Evolutionary conservation across 2,888 invertebrate genomes (phyloP), one percentile per base, ranked within the genome.

Genomic region (Brenthis ino): DNA sequence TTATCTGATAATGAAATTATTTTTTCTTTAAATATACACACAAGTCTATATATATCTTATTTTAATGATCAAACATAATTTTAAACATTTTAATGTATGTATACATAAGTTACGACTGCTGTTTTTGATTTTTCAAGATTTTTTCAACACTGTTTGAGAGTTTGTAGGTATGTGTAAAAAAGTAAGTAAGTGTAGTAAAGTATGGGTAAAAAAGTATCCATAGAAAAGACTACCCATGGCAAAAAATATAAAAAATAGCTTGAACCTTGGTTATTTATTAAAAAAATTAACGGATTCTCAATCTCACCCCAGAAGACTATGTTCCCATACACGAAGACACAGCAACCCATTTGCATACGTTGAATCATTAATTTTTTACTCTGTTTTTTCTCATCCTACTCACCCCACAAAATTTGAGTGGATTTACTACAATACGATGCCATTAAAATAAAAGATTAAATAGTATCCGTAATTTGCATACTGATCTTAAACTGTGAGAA

Each of bases 391-490:
- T 80, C 74, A 75, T 82, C 80, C 81, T 76, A 77, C 74, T 79
- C 82, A 83, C 89, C 90, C 89, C 79, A 85, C 83, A 82, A 77
- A 77, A 74, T 74, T 75, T 85, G 82, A 85, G 90, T 83, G 81
- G 88, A 84, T 83, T 82, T 83, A 85, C 84, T 84, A 92, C 90
- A 93, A 93, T 87, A 87, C 83, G 90, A 89, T 87, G 86, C 83
- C 81, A 91, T 93, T 93, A 93, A 93, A 93, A 93, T 92, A 93
- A 93, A 93, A 90, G 93, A 93, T 91, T 87, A 87, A 85, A 85
- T 83, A 84, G 83, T 81, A 86, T 86, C 80, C 78, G 71, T 73
- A 75, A 92, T 92, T 91, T 92, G 89, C 93, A 93, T 91, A 89
- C 84, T 78, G 79, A 82, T 84, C 79, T 74, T 72, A 75, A 76